Percentiles rank a stretch among this genome's conserved stretches.
Conservation (phyloP, 37 sponge, comb jelly and placozoan species). For the Bolinopsis microptera region DNA sequence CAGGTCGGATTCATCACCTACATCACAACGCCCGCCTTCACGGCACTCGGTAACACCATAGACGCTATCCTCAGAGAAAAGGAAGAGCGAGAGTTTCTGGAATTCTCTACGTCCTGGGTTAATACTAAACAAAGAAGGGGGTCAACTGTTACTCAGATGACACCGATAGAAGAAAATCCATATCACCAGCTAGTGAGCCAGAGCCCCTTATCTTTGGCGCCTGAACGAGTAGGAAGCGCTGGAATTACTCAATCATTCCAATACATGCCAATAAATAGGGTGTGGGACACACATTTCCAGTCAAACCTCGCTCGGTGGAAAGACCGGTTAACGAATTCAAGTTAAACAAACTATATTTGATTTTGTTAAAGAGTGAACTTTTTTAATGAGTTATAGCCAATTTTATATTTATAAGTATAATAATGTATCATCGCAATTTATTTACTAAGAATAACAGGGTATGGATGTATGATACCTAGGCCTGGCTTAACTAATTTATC, state of each 20-base stretch:
- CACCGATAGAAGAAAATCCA: background rate
- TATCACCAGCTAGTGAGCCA: background rate
- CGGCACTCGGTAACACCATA: slow-evolving; percentile 40
- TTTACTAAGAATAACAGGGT: too few relatives aligned
- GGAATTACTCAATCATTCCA: background rate
- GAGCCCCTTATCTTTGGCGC: background rate
- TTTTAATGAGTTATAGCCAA: too few relatives aligned
- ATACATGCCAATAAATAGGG: background rate
- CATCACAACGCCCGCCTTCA: slow-evolving; percentile 23
- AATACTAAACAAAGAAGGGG: background rate
- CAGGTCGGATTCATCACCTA: slow-evolving; percentile 41
- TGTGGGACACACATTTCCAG: slow-evolving; percentile 9
- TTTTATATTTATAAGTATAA: too few relatives aligned
- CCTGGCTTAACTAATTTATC: too few relatives aligned
- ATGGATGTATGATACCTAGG: too few relatives aligned
- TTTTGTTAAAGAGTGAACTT: too few relatives aligned
- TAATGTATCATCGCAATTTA: too few relatives aligned
- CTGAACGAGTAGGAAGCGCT: background rate
- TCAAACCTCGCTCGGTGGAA: background rate
- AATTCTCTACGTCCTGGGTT: background rate
- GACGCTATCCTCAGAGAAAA: slow-evolving; percentile 31
- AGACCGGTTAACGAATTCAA: background rate
- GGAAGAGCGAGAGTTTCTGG: slow-evolving; percentile 6
- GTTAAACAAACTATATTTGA: too few relatives aligned
- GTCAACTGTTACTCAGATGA: background rate